Evolutionary conservation across 2,888 invertebrate species (phyloP).

Genomic region (Drosophila nr. perissopoda): DNA sequence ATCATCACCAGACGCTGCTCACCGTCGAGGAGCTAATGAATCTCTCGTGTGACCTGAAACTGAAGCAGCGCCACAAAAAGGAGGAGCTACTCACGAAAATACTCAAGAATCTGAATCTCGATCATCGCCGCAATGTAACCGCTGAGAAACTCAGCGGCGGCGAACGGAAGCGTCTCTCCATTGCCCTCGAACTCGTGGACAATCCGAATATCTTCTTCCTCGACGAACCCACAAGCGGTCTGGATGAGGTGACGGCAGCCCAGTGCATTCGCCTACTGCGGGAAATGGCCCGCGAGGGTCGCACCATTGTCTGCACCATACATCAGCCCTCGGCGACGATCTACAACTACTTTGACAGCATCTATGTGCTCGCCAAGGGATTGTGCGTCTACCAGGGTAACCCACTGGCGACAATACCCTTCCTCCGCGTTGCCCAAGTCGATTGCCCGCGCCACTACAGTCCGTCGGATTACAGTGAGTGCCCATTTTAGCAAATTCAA

Average conservation of each 20-base stretch:
- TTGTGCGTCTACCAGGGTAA: slow-evolving; percentile 89
- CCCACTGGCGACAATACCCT: slow-evolving; percentile 87
- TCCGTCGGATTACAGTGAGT: slow-evolving; percentile 90
- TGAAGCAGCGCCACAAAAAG: slow-evolving; percentile 83
- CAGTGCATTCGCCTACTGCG: slow-evolving; percentile 87
- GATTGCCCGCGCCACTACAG: slow-evolving; percentile 89
- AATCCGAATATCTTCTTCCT: slow-evolving; percentile 94
- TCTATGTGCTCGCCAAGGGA: slow-evolving; percentile 88
- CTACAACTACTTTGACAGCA: slow-evolving; percentile 88
- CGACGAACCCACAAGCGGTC: slow-evolving; percentile 92
- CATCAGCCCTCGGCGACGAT: slow-evolving; percentile 90
- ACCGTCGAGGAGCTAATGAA: slow-evolving; percentile 91
- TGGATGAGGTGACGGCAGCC: slow-evolving; percentile 88
- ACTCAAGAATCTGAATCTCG: slow-evolving; percentile 82
- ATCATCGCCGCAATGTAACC: slow-evolving; percentile 82
- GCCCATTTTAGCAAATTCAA: neutral
- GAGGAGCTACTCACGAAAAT: slow-evolving; percentile 81
- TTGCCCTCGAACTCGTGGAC: slow-evolving; percentile 93
- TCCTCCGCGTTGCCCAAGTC: slow-evolving; percentile 86
- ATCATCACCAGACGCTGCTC: slow-evolving; percentile 90
- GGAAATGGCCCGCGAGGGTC: slow-evolving; percentile 87
- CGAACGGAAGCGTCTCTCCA: slow-evolving; percentile 92
- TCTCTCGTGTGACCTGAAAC: slow-evolving; percentile 91
- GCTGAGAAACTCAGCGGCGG: slow-evolving; percentile 90
- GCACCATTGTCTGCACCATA: slow-evolving; percentile 90